A percentile compares a stretch with the other conserved stretches of the same genome.
These are phyloP conservation scores for Eupithecia inturbata DNA, from an alignment of 2,888 invertebrate genomes.

Conservation along the genomic window DNA sequence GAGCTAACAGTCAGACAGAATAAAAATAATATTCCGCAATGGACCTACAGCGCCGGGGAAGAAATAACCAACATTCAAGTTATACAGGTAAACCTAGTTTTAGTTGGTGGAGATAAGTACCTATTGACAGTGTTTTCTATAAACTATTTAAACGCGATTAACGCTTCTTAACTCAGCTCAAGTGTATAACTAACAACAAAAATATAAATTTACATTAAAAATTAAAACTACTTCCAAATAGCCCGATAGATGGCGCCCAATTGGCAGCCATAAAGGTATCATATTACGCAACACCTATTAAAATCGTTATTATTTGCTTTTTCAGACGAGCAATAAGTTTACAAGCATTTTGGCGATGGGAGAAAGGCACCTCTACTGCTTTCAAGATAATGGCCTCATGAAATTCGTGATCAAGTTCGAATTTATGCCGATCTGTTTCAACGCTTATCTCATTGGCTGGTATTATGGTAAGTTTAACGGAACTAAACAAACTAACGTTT, in stretches of 20 bases:
- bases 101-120: neutral
- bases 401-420: constrained; percentile 94
- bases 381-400: constrained; percentile 91
- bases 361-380: constrained; percentile 92
- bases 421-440: constrained; percentile 91
- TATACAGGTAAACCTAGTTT: constrained; percentile 67
- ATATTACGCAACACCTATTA: neutral
- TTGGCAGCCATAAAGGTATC: neutral
- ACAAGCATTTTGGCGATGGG: constrained; percentile 92
- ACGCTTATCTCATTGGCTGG: constrained; percentile 88
- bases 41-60: constrained; percentile 93
- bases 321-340: constrained; percentile 83
- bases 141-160: neutral
- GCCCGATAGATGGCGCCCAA: neutral
- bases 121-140: neutral
- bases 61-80: constrained; percentile 86
- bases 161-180: neutral
- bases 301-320: constrained; percentile 32
- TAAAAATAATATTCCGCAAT: constrained; percentile 88
- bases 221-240: no score
- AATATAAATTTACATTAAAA: neutral
- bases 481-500: neutral
- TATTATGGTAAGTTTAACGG: constrained; percentile 81
- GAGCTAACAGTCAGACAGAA: constrained; percentile 84
- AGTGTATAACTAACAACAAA: neutral